phyloP scores from a whole-genome alignment of 2,797 vertebrate genomes.

The Pseudomugil tenellus region DNA sequence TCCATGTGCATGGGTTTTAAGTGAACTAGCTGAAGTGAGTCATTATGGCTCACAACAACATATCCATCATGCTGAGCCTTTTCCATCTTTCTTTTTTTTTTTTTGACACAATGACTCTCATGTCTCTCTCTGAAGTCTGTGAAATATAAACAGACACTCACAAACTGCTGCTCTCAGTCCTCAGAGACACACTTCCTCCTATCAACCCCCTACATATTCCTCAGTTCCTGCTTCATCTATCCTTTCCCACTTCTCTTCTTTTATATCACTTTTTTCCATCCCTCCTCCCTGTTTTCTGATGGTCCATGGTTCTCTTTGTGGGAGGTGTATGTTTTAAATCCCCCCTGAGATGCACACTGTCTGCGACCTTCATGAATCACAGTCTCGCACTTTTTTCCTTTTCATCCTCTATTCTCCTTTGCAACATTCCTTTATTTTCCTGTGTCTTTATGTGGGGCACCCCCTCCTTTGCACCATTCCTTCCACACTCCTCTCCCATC shows the following conservation, averaged over 20 bases:
- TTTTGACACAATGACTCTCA: slow-evolving; percentile 53
- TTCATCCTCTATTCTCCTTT: slow-evolving; percentile 40
- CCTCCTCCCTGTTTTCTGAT: slow-evolving; percentile 20
- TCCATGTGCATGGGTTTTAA: slow-evolving; percentile 51
- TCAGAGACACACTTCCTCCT: slow-evolving; percentile 56
- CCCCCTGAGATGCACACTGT: slow-evolving; percentile 65
- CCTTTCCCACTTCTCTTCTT: slow-evolving; percentile 11
- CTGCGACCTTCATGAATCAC: slow-evolving; percentile 73
- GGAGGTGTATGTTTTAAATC: slow-evolving; percentile 72
- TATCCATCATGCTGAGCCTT: slow-evolving; percentile 37
- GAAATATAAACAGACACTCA: slow-evolving; percentile 60
- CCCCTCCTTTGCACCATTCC: slow-evolving; percentile 13
- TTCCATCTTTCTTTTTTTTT: slow-evolving; percentile 44
- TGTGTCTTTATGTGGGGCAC: slow-evolving; percentile 65
- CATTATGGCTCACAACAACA: slow-evolving; percentile 53
- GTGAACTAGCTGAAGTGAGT: slow-evolving; percentile 61
- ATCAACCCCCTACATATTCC: slow-evolving; percentile 32
- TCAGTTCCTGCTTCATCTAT: slow-evolving; percentile 3
- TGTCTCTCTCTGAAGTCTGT: slow-evolving; percentile 53
- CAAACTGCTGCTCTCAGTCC: slow-evolving; percentile 39
- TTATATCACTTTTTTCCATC: slow-evolving; percentile 16
- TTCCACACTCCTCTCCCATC: slow-evolving; percentile 27
- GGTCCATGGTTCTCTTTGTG: slow-evolving; percentile 38
- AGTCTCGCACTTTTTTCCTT: slow-evolving; percentile 51
- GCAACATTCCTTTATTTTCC: slow-evolving; percentile 57